These are phyloP conservation scores for Amblyraja radiata DNA, from an alignment of 2,797 vertebrate genomes.

Conservation along the genomic window DNA sequence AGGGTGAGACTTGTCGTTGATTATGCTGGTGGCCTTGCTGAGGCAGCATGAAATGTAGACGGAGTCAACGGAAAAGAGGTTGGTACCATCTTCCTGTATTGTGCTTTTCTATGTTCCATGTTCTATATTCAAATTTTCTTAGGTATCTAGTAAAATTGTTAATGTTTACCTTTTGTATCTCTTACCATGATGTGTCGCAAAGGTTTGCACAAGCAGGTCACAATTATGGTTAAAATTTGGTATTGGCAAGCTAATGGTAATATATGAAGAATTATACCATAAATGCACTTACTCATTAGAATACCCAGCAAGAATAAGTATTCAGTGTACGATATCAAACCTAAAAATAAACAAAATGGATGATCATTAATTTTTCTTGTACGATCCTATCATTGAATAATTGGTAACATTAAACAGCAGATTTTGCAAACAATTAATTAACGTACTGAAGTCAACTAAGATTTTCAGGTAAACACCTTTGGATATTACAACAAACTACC, in stretches of 20 bases:
- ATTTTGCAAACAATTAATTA: neutral
- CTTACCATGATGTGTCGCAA: neutral
- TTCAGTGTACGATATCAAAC: slow-evolving; percentile 90
- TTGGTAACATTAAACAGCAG: neutral
- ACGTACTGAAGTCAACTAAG: neutral
- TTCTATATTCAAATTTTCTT: neutral
- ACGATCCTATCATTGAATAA: neutral
- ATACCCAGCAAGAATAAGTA: slow-evolving; percentile 94
- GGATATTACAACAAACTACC: neutral
- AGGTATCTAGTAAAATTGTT: neutral
- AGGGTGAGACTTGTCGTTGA: too few species aligned
- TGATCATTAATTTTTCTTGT: neutral
- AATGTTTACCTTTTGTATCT: neutral
- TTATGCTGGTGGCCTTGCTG: too few species aligned
- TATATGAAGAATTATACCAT: neutral
- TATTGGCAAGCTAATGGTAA: neutral
- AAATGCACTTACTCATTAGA: slow-evolving; percentile 80
- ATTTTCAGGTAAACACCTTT: neutral
- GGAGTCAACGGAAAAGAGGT: too few species aligned
- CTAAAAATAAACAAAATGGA: slow-evolving; percentile 55
- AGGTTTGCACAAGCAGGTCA: neutral
- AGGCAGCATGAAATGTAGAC: too few species aligned
- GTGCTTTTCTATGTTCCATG: too few species aligned
- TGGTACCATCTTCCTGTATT: too few species aligned
- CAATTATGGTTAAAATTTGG: neutral